Percentiles rank a stretch among this genome's conserved stretches.
These are phyloP conservation scores for Urocynchramus pylzowi DNA, from an alignment of 2,113 vertebrate species.

Conservation along the genomic window DNA sequence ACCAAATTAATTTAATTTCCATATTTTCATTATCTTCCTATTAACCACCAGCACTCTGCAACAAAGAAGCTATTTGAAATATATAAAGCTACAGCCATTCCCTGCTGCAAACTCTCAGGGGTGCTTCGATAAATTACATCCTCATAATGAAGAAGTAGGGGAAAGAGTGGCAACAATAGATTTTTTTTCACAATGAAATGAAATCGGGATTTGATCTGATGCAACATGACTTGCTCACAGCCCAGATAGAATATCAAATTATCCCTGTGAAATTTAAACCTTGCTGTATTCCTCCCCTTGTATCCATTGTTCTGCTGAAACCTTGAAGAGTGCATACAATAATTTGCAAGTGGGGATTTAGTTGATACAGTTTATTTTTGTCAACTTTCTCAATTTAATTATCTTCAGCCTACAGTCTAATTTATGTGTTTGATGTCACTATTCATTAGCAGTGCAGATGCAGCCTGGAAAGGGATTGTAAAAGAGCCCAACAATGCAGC, in stretches of 20 bases:
- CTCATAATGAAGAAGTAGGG: slow-evolving; percentile 46
- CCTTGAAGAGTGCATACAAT: neutral
- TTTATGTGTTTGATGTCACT: slow-evolving; percentile 52
- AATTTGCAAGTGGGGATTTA: slow-evolving; percentile 48
- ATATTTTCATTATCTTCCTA: slow-evolving; percentile 70
- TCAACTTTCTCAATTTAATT: slow-evolving; percentile 56
- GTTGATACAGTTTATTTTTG: slow-evolving; percentile 40
- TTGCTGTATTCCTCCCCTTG: slow-evolving; percentile 22
- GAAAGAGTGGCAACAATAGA: slow-evolving; percentile 9
- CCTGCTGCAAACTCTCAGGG: slow-evolving; percentile 16
- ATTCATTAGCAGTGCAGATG: slow-evolving; percentile 29
- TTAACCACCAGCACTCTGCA: slow-evolving; percentile 48
- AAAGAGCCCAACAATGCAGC: neutral
- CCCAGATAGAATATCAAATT: slow-evolving; percentile 60
- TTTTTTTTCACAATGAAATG: slow-evolving; percentile 17
- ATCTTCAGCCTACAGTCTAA: slow-evolving; percentile 22
- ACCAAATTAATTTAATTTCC: slow-evolving; percentile 57
- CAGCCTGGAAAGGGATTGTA: neutral
- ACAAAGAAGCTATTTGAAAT: slow-evolving; percentile 63
- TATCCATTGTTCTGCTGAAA: slow-evolving; percentile 38
- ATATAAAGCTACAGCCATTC: slow-evolving; percentile 1
- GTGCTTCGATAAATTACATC: slow-evolving; percentile 35
- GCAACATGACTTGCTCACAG: slow-evolving; percentile 57
- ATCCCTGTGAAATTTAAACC: slow-evolving; percentile 53
- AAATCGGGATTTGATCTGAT: slow-evolving; percentile 66